phyloP scores from a whole-genome alignment of 2,113 vertebrate species.

The Propithecus coquereli region DNA sequence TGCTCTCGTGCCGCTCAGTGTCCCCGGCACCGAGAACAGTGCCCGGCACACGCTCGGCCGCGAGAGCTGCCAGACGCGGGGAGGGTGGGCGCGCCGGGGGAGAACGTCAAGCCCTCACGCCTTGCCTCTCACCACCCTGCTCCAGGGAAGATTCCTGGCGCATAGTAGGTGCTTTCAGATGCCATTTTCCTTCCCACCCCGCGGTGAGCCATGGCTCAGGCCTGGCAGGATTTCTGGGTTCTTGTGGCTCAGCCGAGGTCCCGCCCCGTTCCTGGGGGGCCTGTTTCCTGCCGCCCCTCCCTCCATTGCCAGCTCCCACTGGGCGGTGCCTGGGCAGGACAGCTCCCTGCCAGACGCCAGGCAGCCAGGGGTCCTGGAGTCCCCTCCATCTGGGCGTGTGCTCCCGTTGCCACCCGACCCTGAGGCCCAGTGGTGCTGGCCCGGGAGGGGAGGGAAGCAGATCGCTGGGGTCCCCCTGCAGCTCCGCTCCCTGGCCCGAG shows the following conservation, averaged over 20 bases:
- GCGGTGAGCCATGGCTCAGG: background rate
- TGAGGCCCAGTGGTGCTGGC: background rate
- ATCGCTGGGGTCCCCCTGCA: background rate
- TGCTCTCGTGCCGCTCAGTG: background rate
- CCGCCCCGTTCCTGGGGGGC: background rate
- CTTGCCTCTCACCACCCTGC: background rate
- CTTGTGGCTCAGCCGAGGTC: background rate
- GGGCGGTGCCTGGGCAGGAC: background rate
- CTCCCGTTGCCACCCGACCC: background rate
- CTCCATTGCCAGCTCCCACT: background rate
- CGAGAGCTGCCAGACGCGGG: background rate
- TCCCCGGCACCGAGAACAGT: background rate
- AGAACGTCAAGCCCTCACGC: no score
- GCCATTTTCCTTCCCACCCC: background rate
- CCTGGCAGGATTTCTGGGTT: background rate
- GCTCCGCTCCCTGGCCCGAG: background rate
- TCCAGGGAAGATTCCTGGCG: background rate
- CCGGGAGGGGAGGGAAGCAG: background rate
- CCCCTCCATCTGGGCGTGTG: no score
- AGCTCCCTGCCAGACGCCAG: background rate
- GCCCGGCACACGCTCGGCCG: background rate
- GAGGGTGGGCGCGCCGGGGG: no score
- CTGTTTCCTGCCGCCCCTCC: background rate
- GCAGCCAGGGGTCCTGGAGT: background rate
- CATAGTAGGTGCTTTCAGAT: background rate